phyloP scores from a whole-genome alignment of 2,113 vertebrate genomes.

The Lepus timidus region DNA sequence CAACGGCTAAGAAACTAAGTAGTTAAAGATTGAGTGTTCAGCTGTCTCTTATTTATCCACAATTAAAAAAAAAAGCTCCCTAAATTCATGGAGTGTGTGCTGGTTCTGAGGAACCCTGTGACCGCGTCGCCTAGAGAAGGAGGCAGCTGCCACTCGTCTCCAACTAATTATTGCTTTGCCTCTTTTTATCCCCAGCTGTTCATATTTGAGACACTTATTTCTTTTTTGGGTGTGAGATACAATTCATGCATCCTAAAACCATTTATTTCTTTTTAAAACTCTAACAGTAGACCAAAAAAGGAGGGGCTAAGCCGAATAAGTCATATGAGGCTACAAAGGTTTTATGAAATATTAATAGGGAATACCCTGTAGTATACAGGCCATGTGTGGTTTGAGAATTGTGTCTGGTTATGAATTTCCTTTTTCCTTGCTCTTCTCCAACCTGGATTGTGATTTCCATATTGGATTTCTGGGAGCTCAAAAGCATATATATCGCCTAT shows the following conservation, averaged over 20 bases:
- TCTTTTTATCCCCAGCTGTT: conserved; percentile 49
- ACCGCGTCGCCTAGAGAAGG: background rate
- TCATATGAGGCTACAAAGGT: background rate
- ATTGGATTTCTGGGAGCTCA: conserved; percentile 52
- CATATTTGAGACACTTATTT: background rate
- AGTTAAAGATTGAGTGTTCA: conserved; percentile 25
- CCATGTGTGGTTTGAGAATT: conserved; percentile 43
- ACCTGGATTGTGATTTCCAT: background rate
- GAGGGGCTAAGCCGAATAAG: background rate
- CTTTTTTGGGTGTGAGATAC: background rate
- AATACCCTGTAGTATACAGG: background rate
- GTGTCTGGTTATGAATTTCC: conserved; percentile 6
- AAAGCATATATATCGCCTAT: background rate
- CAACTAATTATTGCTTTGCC: conserved; percentile 13
- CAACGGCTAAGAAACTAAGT: background rate
- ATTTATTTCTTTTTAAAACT: conserved; percentile 35
- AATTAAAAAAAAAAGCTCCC: background rate
- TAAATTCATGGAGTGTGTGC: background rate
- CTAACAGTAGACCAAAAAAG: conserved; percentile 16
- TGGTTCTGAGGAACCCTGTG: conserved; percentile 43
- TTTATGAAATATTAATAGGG: conserved; percentile 18
- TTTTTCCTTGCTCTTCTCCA: background rate
- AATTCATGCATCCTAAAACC: conserved; percentile 28
- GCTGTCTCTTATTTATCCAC: background rate
- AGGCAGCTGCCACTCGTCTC: conserved; percentile 38